Base-by-base conservation (phyloP, 1,140 invertebrate species). In the Leptinotarsa defecta region DNA sequence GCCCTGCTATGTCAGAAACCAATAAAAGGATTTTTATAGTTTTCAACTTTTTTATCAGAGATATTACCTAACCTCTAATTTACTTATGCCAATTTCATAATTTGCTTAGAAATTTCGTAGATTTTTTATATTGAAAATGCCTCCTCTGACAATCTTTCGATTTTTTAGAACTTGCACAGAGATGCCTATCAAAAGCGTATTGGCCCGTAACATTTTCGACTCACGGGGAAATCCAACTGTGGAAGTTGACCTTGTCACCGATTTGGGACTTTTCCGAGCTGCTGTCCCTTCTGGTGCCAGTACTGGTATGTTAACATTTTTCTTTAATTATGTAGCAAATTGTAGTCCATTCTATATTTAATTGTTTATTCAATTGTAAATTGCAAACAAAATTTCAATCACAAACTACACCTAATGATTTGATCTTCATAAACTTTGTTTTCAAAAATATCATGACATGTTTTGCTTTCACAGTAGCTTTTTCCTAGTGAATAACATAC, bases 161-260 rank as follows among this genome's bases (percentile, higher is more conserved):
- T 64, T 65, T 65, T 65, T 65, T 17, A 64, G 24, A 13, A 62
- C 8, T 13, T 48, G 22, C 43, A 34, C n/a, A n/a, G 63, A 73
- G 3, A 73, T 73, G 71, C 71, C 61, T 62, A 82, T 95, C 84
- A 90, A 93, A 86, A 91, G 93, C 76, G 94, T 99, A 84, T 92
- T 94, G 82, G 97, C 98, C 78, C 94, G 98, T 87, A 95, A 98
- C 87, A 99, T 99, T 86, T 99, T 95, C 87, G 98, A 99, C 87
- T 99, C 97, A 77, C 94, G 98, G 87, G 98, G 98, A 76, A 99
- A 99, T 86, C 98, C 98, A 77, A 99, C 98, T 64, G 96, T 99
- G 67, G 98, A 99, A 88, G 98, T 97, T 77, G 96, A 97, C 86
- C 87, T 98, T 63, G 91, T 92, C 24, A 93, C 92, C 48, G 92